These are phyloP conservation scores for Drosophila aldrichi DNA, from an alignment of 2,888 invertebrate genomes.

Conservation along the genomic window DNA sequence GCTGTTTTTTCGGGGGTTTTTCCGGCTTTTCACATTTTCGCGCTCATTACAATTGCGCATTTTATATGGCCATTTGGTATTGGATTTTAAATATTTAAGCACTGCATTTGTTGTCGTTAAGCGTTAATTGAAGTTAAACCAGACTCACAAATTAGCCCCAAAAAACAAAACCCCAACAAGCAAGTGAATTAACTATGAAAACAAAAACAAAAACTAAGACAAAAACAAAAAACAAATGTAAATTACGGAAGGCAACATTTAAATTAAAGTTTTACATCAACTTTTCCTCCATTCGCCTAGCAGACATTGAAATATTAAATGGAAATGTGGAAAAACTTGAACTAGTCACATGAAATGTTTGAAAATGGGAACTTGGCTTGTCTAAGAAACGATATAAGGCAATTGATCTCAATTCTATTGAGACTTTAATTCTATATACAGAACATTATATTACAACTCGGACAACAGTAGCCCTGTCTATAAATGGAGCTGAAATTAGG, in stretches of 20 bases:
- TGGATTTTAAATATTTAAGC: slow-evolving; percentile 71
- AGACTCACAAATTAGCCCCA: slow-evolving; percentile 27
- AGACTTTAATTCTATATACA: not conserved
- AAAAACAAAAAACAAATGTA: slow-evolving; percentile 2
- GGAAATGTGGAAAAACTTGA: slow-evolving; percentile 8
- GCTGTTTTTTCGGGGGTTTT: slow-evolving; percentile 11
- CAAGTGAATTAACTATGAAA: slow-evolving; percentile 8
- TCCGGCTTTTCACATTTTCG: slow-evolving; percentile 19
- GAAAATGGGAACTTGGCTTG: too few relatives aligned
- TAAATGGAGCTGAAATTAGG: too few relatives aligned
- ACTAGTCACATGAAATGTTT: not conserved
- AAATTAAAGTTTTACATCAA: slow-evolving; percentile 2
- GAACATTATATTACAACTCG: not conserved
- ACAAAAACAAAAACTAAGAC: not conserved
- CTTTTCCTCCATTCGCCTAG: not conserved
- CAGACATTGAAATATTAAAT: not conserved
- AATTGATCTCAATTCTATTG: not conserved
- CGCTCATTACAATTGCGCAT: slow-evolving; percentile 64
- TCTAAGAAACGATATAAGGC: not conserved
- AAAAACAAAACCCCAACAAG: slow-evolving; percentile 21
- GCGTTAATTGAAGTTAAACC: slow-evolving; percentile 61
- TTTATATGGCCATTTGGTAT: slow-evolving; percentile 67
- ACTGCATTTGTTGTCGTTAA: slow-evolving; percentile 56
- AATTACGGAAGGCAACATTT: not conserved
- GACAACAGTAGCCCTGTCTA: too few relatives aligned